These are phyloP conservation scores for Chionis minor DNA, from an alignment of 2,113 vertebrate species.

Conservation along the genomic window DNA sequence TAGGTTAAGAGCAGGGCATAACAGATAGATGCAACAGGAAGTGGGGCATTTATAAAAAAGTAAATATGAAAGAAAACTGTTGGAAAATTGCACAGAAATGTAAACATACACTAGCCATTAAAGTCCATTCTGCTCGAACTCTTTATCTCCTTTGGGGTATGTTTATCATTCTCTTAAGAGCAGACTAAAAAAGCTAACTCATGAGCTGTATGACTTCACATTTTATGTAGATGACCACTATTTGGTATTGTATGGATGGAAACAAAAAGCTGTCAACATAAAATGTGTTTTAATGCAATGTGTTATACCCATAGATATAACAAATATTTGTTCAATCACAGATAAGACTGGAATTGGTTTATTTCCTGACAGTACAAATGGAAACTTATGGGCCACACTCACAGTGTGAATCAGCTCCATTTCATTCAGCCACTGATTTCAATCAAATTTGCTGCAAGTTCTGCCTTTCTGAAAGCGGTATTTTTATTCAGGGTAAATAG, in stretches of 20 bases:
- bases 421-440: not conserved
- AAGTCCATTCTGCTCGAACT: not conserved
- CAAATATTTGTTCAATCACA: not conserved
- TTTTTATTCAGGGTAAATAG: not conserved
- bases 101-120: not conserved
- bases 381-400: not conserved
- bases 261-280: not conserved
- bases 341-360: not conserved
- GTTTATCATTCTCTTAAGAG: not conserved
- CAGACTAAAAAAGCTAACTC: not conserved
- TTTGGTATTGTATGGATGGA: not conserved
- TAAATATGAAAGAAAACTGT: not conserved
- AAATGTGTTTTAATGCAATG: not conserved
- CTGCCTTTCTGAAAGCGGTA: not conserved
- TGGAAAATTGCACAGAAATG: not conserved
- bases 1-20: not conserved
- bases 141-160: not conserved
- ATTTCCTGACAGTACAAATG: not conserved
- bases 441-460: not conserved
- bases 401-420: not conserved
- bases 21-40: not conserved
- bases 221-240: not conserved
- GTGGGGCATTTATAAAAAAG: not conserved
- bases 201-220: not conserved
- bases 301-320: not conserved